Evolutionary conservation across 2,797 vertebrate genomes (phyloP), one percentile per base, ranked within the genome.

Genomic region (Eulemur coronatus): DNA sequence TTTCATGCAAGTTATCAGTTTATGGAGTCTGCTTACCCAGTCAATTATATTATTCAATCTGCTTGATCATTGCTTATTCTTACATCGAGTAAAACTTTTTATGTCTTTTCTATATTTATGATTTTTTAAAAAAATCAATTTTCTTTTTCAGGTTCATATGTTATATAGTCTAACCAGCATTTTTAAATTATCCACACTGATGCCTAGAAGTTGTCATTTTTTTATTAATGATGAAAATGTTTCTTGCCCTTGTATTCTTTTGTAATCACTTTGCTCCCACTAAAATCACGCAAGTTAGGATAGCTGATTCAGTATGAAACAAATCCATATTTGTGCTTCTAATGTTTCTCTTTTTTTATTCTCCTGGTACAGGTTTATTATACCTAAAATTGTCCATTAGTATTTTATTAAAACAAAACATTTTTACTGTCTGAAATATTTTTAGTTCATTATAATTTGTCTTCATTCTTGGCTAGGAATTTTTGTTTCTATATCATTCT

Each of bases 381-480:
- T 30, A 88, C 17, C 5, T 63, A 80, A 76, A 22, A 4, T 57
- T 69, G 18, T 6, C 38, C 26, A 67, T 52, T 79, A 65, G 11
- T 30, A 12, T 82, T 96, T 84, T 84, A 86, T 63, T 69, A 30
- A 92, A 78, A 88, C 69, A 30, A 92, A 72, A 88, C 10, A 89
- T 38, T 52, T 92, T 69, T 2, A 85, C 10, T 78, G 9, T n/a
- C 30, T 79, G 48, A 95, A 63, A 63, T 76, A 90, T 84, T 65
- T 75, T 17, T 65, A 79, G 26, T 26, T 92, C 41, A 13, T 79
- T 7, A 13, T 72, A 57, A 41, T 33, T 76, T 92, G 59, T 65
- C 48, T 59, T 89, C n/a, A 89, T 70, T 55, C 15, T 41, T 95
- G 63, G 22, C 28, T 69, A 89, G 8, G 28, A 7, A 22, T 81